These are phyloP conservation scores for Sinocyclocheilus grahami DNA, from an alignment of 2,113 vertebrate genomes.

Conservation along the genomic window DNA sequence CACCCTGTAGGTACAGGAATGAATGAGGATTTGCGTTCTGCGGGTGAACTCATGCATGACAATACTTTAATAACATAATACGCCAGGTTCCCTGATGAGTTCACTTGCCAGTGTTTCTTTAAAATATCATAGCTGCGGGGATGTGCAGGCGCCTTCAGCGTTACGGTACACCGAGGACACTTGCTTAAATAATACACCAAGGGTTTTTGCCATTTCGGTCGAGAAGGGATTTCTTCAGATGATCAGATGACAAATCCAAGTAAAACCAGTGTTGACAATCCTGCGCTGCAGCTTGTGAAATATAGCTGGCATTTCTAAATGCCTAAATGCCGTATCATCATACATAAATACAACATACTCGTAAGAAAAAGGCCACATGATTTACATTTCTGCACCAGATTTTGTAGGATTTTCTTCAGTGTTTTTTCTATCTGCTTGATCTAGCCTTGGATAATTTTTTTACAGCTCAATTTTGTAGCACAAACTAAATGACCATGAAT, in stretches of 20 bases:
- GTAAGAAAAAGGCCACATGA: neutral
- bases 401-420: neutral
- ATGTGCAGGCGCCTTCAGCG: neutral
- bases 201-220: neutral
- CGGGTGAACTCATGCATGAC: constrained; percentile 26
- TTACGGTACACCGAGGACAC: neutral
- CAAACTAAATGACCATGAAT: neutral
- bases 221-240: neutral
- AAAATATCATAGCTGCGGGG: neutral
- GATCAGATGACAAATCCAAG: neutral
- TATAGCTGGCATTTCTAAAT: constrained; percentile 27
- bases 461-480: neutral
- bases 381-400: neutral
- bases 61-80: constrained; percentile 40
- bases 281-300: neutral
- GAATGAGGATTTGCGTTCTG: constrained; percentile 26
- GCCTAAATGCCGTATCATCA: neutral
- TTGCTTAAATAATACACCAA: neutral
- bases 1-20: constrained; percentile 30
- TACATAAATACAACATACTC: neutral
- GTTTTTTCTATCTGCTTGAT: neutral
- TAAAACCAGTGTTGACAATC: neutral
- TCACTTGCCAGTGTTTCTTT: neutral
- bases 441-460: neutral
- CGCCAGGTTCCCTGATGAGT: neutral